Conservation (phyloP, 2,888 invertebrate species). For the Lomographa bimaculata region DNA sequence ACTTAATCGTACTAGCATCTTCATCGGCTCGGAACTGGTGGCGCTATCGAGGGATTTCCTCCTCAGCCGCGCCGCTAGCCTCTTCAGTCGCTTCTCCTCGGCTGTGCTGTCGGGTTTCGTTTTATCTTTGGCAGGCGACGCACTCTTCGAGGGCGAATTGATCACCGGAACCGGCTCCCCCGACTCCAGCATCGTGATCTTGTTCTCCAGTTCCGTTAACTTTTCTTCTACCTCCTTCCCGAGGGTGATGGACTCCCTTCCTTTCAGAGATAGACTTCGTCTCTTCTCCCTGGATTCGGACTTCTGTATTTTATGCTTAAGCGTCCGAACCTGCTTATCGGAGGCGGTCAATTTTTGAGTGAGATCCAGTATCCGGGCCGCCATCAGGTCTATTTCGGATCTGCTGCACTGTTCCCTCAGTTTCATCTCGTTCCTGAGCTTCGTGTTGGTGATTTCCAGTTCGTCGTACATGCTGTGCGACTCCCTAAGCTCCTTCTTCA, state of each 20-base stretch:
- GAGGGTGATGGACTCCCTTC: conserved; percentile 90
- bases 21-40: conserved; percentile 91
- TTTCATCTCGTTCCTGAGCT: conserved; percentile 88
- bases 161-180: conserved; percentile 70
- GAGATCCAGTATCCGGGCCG: conserved; percentile 91
- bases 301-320: conserved; percentile 91
- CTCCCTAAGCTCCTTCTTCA: conserved; percentile 91
- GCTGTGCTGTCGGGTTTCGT: conserved; percentile 70
- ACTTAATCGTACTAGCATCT: conserved; percentile 89
- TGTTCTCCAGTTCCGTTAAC: conserved; percentile 90
- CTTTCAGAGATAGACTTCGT: conserved; percentile 92
- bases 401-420: conserved; percentile 85
- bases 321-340: conserved; percentile 90
- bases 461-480: conserved; percentile 92
- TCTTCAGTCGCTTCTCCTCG: conserved; percentile 77
- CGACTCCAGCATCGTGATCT: conserved; percentile 87
- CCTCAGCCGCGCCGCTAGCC: conserved; percentile 84
- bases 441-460: conserved; percentile 90
- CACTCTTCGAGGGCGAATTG: conserved; percentile 78
- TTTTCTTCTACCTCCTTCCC: conserved; percentile 94
- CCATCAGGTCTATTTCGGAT: conserved; percentile 91
- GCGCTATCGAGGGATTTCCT: conserved; percentile 91
- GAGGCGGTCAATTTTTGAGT: conserved; percentile 91
- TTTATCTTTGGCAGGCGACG: conserved; percentile 81
- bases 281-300: conserved; percentile 90